Evolutionary conservation across 2,888 invertebrate genomes (phyloP), one percentile per base, ranked within the genome.

Genomic region (Andrena trimmerana): DNA sequence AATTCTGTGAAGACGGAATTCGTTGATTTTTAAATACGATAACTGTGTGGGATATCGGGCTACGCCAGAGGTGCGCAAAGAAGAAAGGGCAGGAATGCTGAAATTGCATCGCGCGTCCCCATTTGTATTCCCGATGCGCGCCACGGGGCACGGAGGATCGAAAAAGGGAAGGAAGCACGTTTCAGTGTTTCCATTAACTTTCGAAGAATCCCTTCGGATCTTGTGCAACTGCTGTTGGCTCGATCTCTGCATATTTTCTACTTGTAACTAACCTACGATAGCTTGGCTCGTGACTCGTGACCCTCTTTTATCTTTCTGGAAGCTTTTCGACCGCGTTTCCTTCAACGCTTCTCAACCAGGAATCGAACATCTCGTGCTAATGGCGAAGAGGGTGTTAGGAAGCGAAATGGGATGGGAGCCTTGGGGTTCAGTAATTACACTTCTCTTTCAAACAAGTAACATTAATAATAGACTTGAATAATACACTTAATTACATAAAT

Each of bases 101-200:
- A 8, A 24, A 48, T 33, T 67, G 66, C 70, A 62, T 60, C n/a
- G 65, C 33, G 65, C 24, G 60, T 2, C 8, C 10, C 8, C 31
- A 31, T 80, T 71, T 27, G 66, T 54, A 80, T 80, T 71, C 72
- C 8, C 27, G 36, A 5, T n/a, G 54, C 57, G 57, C 10, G 50
- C 10, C 33, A 8, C 3, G 27, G 24, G 27, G 48, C 48, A 10
- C 13, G 33, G 3, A 5, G 27, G 27, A 54, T 52, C 36, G 42
- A 36, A 52, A 52, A 59, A n/a, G 36, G 24, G 65, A 66, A 13
- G 29, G 6, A 59, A 50, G 20, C 33, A 1, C 24, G 27, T 33
- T 42, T 48, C 33, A 29, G 16, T 5, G 3, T 16, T 54, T 13
- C 16, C 33, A 6, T 36, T 33, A 7, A 8, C 20, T 57, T 54